These are phyloP conservation scores for Philopotamus ludificatus DNA, from an alignment of 1,140 invertebrate species.

Conservation along the genomic window DNA sequence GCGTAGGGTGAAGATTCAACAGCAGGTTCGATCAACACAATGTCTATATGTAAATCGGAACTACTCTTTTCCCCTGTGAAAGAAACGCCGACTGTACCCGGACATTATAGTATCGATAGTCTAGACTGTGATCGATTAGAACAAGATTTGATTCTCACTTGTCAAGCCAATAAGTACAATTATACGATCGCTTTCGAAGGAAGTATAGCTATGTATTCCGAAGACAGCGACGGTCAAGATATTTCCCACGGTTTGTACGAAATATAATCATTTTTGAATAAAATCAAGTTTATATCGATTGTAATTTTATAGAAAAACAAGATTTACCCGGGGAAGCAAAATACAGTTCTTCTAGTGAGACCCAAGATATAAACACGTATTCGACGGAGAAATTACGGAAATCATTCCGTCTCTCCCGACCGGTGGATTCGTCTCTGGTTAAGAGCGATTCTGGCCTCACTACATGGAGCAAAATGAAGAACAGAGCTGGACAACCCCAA, in stretches of 20 bases:
- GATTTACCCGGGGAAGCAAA: conserved; percentile 35
- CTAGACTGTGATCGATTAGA: conserved; percentile 79
- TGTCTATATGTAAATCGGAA: conserved; percentile 87
- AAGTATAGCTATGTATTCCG: conserved; percentile 80
- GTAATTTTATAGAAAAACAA: conserved; percentile 36
- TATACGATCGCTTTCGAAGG: conserved; percentile 94
- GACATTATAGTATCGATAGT: conserved; percentile 86
- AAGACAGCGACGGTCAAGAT: conserved; percentile 63
- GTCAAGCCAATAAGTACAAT: conserved; percentile 88
- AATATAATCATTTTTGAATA: not conserved
- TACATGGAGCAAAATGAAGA: conserved; percentile 81
- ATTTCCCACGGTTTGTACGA: conserved; percentile 30
- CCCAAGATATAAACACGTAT: conserved; percentile 15
- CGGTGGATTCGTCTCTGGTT: conserved; percentile 73
- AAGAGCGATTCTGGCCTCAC: conserved; percentile 80
- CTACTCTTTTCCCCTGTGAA: conserved; percentile 88
- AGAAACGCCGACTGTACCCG: conserved; percentile 68
- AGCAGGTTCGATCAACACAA: conserved; percentile 71
- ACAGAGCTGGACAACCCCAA: conserved; percentile 54
- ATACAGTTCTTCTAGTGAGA: conserved; percentile 32
- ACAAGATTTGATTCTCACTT: conserved; percentile 83
- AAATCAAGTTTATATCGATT: conserved; percentile 1
- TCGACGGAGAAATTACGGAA: conserved; percentile 29
- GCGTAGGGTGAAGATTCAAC: conserved; percentile 69
- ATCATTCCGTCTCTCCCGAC: conserved; percentile 37